A percentile compares a stretch with the other conserved stretches of the same genome.
Conservation (phyloP, 2,113 vertebrate species). For the Protobothrops mucrosquamatus region DNA sequence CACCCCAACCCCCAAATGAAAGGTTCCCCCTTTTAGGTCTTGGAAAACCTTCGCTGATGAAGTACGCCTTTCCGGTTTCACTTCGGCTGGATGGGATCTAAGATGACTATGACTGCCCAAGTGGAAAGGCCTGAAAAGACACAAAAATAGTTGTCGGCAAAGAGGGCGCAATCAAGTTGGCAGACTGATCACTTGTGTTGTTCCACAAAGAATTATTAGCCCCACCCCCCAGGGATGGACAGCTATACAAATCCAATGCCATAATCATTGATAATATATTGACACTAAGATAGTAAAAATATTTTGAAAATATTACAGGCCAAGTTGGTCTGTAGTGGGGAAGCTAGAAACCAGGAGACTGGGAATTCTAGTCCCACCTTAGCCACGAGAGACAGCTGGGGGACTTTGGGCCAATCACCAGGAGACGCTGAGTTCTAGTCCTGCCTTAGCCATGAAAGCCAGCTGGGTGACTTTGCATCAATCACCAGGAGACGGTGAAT, state of each 20-base stretch:
- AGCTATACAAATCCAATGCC: too few species aligned
- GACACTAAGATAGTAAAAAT: not conserved
- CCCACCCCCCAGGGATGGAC: too few species aligned
- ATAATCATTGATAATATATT: not conserved
- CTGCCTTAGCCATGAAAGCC: too few species aligned
- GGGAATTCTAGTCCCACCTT: not conserved
- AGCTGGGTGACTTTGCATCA: too few species aligned
- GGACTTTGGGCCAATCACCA: too few species aligned
- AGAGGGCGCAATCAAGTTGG: not conserved
- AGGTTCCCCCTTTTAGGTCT: not conserved
- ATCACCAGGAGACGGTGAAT: too few species aligned
- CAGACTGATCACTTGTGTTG: not conserved
- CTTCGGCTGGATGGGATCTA: not conserved
- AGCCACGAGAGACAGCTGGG: too few species aligned
- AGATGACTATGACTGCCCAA: not conserved
- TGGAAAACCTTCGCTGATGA: accelerated
- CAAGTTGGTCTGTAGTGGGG: too few species aligned
- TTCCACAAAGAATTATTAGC: too few species aligned
- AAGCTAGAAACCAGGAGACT: not conserved
- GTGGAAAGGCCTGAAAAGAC: not conserved
- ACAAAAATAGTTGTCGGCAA: not conserved
- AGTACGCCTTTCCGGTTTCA: too few species aligned
- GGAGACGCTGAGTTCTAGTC: too few species aligned
- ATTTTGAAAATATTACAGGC: not conserved
- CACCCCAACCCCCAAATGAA: not conserved